A percentile compares a stretch with the other conserved stretches of the same genome.
Evolutionary conservation across 2,797 vertebrate species (phyloP).

Genomic region (Ispidina lecontei): DNA sequence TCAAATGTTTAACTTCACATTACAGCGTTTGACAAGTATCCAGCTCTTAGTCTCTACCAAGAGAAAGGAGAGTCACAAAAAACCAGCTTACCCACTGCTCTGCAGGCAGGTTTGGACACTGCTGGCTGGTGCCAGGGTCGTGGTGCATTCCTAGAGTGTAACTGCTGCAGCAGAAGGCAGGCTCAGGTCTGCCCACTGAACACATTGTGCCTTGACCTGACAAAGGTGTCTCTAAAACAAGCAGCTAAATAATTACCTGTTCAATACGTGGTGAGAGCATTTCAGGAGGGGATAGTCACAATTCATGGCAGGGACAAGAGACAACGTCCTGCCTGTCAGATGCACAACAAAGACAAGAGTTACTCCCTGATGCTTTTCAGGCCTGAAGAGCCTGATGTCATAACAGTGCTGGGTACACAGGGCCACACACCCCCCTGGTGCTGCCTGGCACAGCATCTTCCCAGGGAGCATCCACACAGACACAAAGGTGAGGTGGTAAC

Average conservation of each 20-base stretch:
- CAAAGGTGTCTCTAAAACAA: not conserved
- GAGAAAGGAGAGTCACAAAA: not conserved
- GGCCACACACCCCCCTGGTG: not conserved
- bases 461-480: not conserved
- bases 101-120: not conserved
- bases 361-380: not conserved
- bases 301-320: not conserved
- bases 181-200: not conserved
- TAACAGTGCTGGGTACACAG: not conserved
- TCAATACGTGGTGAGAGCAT: not conserved
- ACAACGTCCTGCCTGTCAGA: not conserved
- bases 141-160: not conserved
- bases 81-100: not conserved
- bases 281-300: not conserved
- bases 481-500: not conserved
- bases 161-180: not conserved
- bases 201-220: not conserved
- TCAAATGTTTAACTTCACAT: slow-evolving; percentile 20
- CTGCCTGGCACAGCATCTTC: not conserved
- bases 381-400: not conserved
- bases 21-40: slow-evolving; percentile 43
- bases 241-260: not conserved
- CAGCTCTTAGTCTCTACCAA: not conserved
- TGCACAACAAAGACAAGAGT: not conserved
- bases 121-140: not conserved